Base-by-base conservation (phyloP, 2,797 vertebrate genomes). In the Poeciliopsis paucimaculata region DNA sequence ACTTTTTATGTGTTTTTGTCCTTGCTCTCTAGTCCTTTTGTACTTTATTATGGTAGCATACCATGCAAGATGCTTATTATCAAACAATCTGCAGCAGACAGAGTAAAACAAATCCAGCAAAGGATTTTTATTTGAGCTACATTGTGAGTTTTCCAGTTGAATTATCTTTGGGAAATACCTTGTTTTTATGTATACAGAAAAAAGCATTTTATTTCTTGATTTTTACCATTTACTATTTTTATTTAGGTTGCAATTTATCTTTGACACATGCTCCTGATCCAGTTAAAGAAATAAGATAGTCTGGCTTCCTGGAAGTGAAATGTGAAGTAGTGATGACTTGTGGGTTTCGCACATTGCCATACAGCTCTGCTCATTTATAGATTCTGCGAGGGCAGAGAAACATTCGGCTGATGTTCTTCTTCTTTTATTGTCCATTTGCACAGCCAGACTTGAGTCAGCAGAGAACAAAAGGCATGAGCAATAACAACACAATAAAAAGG, bases 401-500 rank as follows among this genome's bases (percentile, higher is more conserved):
- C 47, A 70, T 77, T 82, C 20, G 83, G 57, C 26, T 55, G 72
- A 79, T 77, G 64, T 84, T 72, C 26, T 15, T 45, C 23, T 2
- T 73, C 68, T 85, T 73, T 68, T 55, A 49, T 45, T 47, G 77
- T 71, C 45, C 34, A 26, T 46, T 72, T 3, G 51, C 41, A 72
- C 57, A 55, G 43, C 57, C 79, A 15, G 64, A 76, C 76, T 76
- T 55, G 81, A 79, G 51, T 86, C 74, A 79, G 80, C 74, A 72
- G 57, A 31, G 62, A 78, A 75, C 41, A 81, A 46, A 82, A 76
- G 47, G 72, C 57, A 45, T 49, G 77, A 86, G 77, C 71, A 15
- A 46, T 77, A 74, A 78, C 87, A 86, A 82, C 79, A 86, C 60
- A 87, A 83, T 83, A 82, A 88, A 51, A 78, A 89, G 81, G 82